Evolutionary conservation across 2,113 vertebrate genomes (phyloP).

Genomic region (Zosterops borbonicus): DNA sequence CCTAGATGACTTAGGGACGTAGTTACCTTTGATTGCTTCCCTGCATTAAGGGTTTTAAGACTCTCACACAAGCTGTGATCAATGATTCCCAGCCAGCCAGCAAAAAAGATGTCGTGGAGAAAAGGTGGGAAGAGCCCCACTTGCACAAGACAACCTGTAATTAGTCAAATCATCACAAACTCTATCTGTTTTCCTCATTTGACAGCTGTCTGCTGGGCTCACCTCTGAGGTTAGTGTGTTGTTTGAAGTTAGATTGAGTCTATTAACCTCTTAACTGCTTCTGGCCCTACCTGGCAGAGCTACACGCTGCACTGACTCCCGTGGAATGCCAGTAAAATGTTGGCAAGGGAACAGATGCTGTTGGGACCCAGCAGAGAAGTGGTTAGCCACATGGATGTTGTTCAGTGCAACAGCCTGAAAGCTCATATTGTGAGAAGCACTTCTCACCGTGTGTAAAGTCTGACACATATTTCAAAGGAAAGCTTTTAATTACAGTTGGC

Average conservation of each 20-base stretch:
- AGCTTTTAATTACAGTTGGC: conserved; percentile 52
- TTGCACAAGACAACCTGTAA: neutral
- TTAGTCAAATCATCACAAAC: conserved; percentile 45
- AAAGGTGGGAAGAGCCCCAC: neutral
- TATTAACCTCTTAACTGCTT: conserved; percentile 53
- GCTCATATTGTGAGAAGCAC: conserved; percentile 46
- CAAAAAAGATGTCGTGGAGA: neutral
- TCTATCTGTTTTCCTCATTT: conserved; percentile 34
- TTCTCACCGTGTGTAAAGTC: conserved; percentile 53
- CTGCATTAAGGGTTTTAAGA: neutral
- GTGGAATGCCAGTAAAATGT: conserved; percentile 42
- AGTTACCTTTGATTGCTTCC: neutral
- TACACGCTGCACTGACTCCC: neutral
- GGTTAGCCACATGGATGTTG: conserved; percentile 53
- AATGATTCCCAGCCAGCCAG: neutral
- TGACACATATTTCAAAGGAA: conserved; percentile 66
- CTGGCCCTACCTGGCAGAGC: conserved; percentile 41
- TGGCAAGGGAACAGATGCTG: conserved; percentile 53
- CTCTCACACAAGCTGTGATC: neutral
- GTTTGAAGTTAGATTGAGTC: conserved; percentile 13
- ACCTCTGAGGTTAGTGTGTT: neutral
- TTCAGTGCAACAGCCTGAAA: conserved; percentile 24
- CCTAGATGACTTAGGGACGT: neutral
- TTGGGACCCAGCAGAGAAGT: conserved; percentile 48
- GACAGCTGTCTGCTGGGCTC: neutral